Evolutionary conservation across 53 echinoderm and acorn worm genomes (phyloP).

Genomic region (Echinometra lucunter): DNA sequence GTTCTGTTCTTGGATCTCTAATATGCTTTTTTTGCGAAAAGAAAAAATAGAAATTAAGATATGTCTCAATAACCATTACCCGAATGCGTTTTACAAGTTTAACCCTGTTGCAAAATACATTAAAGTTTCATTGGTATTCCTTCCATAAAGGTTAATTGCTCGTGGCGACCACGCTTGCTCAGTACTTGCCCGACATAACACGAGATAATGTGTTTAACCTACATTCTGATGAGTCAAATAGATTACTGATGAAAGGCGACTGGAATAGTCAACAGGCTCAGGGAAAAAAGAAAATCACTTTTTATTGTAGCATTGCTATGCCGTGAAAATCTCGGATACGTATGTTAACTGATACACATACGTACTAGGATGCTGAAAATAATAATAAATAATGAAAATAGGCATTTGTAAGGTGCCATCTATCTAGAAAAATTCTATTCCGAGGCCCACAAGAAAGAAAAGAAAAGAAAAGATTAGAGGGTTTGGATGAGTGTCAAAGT

Average conservation of each 20-base stretch:
- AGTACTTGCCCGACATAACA: background rate
- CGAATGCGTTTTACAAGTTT: background rate
- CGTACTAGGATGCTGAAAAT: background rate
- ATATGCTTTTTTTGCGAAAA: background rate
- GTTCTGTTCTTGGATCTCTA: background rate
- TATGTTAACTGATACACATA: background rate
- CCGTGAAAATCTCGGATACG: background rate
- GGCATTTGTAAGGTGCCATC: no score
- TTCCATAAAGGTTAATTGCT: background rate
- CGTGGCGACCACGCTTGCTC: background rate
- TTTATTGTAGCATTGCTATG: background rate
- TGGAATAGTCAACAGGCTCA: background rate
- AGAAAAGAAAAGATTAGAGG: no score
- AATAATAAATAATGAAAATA: no score
- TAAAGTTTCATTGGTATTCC: background rate
- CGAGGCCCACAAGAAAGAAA: no score
- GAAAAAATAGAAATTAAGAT: background rate
- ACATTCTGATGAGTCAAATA: background rate
- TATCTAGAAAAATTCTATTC: no score
- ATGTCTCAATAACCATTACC: background rate
- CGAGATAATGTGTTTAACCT: background rate
- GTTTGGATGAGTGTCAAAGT: no score
- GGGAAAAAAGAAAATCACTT: no score
- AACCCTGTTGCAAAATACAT: background rate
- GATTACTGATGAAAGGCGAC: background rate